phyloP scores from a whole-genome alignment of 2,797 vertebrate genomes.

The Prionace glauca region DNA sequence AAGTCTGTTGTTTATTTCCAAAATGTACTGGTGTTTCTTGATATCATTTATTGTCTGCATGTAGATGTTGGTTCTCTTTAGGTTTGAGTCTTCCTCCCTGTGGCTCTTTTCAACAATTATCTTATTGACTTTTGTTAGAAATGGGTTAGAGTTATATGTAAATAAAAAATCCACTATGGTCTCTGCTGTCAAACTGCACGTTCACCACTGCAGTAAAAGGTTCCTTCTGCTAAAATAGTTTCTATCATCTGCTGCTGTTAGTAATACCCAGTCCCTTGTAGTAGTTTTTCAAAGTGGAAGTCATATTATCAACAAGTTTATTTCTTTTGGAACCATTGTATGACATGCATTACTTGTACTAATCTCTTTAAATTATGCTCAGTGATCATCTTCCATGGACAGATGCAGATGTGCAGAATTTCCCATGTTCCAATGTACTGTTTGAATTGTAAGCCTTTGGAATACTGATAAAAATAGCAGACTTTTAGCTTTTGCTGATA shows the following conservation, averaged over 20 bases:
- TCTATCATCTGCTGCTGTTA: neutral
- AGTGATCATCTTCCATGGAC: neutral
- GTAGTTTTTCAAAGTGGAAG: no score
- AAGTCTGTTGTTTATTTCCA: neutral
- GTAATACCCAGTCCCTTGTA: neutral
- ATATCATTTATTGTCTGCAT: neutral
- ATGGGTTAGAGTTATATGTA: neutral
- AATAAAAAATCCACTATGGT: neutral
- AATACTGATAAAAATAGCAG: neutral
- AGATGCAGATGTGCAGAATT: neutral
- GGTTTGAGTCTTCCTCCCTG: neutral
- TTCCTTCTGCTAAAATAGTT: neutral
- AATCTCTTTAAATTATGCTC: no score
- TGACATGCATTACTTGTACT: no score
- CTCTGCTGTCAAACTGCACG: neutral
- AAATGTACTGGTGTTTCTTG: neutral
- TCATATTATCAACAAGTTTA: no score
- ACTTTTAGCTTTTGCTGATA: neutral
- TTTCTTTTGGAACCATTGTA: no score
- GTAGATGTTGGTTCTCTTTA: neutral
- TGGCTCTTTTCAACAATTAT: neutral
- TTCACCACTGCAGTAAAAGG: neutral
- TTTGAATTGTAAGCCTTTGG: neutral
- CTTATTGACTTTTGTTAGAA: neutral
- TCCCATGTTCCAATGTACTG: conserved; percentile 13